phyloP scores from a whole-genome alignment of 2,888 invertebrate species.

The Galerucella nymphaeae region DNA sequence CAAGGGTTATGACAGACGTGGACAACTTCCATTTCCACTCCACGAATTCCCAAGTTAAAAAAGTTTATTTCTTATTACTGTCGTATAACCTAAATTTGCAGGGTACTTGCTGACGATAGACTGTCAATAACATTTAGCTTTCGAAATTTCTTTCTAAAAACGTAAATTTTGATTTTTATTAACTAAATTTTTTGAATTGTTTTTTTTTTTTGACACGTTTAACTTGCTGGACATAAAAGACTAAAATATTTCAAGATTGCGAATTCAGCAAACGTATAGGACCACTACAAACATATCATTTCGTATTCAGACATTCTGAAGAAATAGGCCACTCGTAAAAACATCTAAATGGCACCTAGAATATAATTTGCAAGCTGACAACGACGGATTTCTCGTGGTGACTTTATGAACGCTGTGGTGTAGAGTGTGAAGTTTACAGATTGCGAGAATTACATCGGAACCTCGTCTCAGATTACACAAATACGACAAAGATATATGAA shows the following conservation, averaged over 20 bases:
- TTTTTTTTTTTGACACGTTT: too few relatives aligned
- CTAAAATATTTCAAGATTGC: conserved; percentile 26
- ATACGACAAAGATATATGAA: too few relatives aligned
- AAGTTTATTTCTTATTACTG: conserved; percentile 12
- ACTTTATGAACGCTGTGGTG: too few relatives aligned
- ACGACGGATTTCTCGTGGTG: too few relatives aligned
- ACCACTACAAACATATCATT: conserved; percentile 34
- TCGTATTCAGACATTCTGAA: conserved; percentile 24
- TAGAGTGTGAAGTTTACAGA: too few relatives aligned
- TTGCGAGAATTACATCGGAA: too few relatives aligned
- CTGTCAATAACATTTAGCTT: background rate
- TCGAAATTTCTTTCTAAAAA: background rate
- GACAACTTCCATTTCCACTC: conserved; percentile 26
- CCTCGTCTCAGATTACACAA: too few relatives aligned
- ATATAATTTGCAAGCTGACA: too few relatives aligned
- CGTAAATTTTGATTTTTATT: background rate
- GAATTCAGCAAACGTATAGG: conserved; percentile 17
- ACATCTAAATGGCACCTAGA: background rate
- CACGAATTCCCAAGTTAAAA: background rate
- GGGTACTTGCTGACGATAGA: background rate
- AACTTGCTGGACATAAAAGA: background rate
- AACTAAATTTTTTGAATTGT: too few relatives aligned
- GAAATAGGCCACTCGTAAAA: background rate
- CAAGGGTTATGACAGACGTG: conserved; percentile 18
- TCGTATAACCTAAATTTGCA: background rate